A percentile compares a stretch with the other conserved stretches of the same genome.
These are phyloP conservation scores for Digitonthophagus gazella DNA, from an alignment of 2,888 invertebrate species.

Conservation along the genomic window DNA sequence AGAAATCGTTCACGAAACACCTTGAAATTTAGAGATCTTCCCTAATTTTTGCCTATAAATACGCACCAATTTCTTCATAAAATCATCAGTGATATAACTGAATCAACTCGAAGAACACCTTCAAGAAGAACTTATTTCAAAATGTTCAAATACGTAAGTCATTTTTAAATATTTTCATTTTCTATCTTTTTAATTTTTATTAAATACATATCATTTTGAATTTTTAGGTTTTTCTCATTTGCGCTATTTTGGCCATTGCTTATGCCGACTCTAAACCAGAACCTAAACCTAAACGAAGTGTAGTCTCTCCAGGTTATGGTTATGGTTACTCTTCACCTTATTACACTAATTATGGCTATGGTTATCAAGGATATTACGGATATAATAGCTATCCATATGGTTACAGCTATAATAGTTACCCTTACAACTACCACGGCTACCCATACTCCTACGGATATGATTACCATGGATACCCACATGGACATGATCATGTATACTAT, in stretches of 20 bases:
- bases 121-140: neutral
- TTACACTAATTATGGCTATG: neutral
- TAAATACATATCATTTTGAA: neutral
- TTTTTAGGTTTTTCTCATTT: slow-evolving; percentile 23
- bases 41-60: slow-evolving; percentile 9
- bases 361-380: slow-evolving; percentile 10
- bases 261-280: slow-evolving; percentile 26
- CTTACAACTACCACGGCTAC: slow-evolving; percentile 4
- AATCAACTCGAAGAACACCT: neutral
- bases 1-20: neutral
- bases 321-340: slow-evolving; percentile 12
- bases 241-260: slow-evolving; percentile 24
- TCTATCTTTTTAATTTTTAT: too few species aligned
- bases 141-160: slow-evolving; percentile 15
- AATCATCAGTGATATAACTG: slow-evolving; percentile 5
- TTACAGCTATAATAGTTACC: slow-evolving; percentile 18
- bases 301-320: neutral
- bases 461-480: slow-evolving; percentile 32
- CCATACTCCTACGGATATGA: slow-evolving; percentile 41
- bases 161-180: neutral
- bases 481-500: slow-evolving; percentile 11
- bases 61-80: neutral
- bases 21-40: neutral
- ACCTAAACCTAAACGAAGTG: slow-evolving; percentile 18
- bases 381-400: slow-evolving; percentile 16